These are phyloP conservation scores for Megalops cyprinoides DNA, from an alignment of 2,797 vertebrate species.

Conservation along the genomic window DNA sequence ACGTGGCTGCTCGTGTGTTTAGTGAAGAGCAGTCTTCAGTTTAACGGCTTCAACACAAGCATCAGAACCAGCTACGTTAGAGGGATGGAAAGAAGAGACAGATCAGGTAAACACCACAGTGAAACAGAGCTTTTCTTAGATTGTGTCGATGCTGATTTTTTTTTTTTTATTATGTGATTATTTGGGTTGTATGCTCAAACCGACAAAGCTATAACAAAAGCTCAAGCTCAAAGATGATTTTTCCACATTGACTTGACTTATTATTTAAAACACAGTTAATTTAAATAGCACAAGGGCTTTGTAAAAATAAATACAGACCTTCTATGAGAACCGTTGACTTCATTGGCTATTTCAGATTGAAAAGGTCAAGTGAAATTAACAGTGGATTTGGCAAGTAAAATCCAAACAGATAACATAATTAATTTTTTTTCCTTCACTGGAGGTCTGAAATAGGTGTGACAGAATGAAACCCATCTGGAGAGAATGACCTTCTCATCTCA, in stretches of 20 bases:
- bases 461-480: constrained; percentile 28
- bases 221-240: not conserved
- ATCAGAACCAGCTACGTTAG: not conserved
- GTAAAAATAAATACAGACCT: constrained; percentile 33
- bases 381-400: constrained; percentile 21
- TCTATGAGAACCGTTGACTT: constrained; percentile 23
- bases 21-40: constrained; percentile 2
- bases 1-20: constrained; percentile 8
- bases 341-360: not conserved
- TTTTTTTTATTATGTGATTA: constrained; percentile 22
- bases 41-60: too few relatives aligned
- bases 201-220: constrained; percentile 5
- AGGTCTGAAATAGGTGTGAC: constrained; percentile 21
- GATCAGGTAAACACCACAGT: not conserved
- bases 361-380: not conserved
- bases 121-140: constrained; percentile 20
- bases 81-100: not conserved
- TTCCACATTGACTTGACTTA: constrained; percentile 14
- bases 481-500: not conserved
- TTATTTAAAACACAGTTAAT: constrained; percentile 30
- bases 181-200: constrained; percentile 15
- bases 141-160: constrained; percentile 20
- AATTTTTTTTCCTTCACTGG: not conserved
- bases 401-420: constrained; percentile 34
- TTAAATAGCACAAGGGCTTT: constrained; percentile 14